phyloP scores from a whole-genome alignment of 1,140 invertebrate genomes.

The Drosophila guanche region DNA sequence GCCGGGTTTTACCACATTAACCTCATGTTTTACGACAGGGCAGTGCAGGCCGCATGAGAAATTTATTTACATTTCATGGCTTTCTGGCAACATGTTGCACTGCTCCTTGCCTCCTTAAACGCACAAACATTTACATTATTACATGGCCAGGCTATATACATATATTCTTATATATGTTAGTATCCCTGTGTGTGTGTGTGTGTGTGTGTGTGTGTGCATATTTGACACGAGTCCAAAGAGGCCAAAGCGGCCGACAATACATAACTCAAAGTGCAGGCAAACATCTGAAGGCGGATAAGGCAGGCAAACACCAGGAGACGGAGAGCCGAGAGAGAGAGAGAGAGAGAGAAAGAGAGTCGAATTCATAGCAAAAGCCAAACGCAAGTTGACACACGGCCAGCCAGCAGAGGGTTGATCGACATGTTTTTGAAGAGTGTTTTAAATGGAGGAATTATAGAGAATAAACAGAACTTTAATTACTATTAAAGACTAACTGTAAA shows the following conservation, averaged over 20 bases:
- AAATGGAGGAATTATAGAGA: too few relatives aligned
- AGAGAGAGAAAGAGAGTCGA: not conserved
- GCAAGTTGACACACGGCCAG: not conserved
- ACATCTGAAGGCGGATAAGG: conserved; percentile 50
- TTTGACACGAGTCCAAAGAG: conserved; percentile 75
- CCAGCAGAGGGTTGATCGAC: too few relatives aligned
- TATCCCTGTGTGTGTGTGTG: not conserved
- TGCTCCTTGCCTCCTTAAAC: conserved; percentile 29
- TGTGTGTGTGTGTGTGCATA: conserved; percentile 36
- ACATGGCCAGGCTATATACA: conserved; percentile 23
- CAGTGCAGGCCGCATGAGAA: conserved; percentile 76
- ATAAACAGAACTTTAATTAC: too few relatives aligned
- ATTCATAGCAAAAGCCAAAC: not conserved
- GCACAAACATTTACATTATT: conserved; percentile 10
- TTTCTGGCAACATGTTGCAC: conserved; percentile 74
- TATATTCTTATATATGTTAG: not conserved
- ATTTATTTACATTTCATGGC: conserved; percentile 81
- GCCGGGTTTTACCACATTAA: conserved; percentile 76
- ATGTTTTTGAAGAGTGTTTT: too few relatives aligned
- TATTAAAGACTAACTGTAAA: too few relatives aligned
- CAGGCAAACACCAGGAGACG: conserved; percentile 28
- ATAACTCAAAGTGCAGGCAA: conserved; percentile 79
- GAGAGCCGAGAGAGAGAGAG: too few relatives aligned
- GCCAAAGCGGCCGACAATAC: conserved; percentile 63
- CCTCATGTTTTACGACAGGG: conserved; percentile 79